Base-by-base conservation (phyloP, 2,113 vertebrate species). In the Corvus moneduloides region DNA sequence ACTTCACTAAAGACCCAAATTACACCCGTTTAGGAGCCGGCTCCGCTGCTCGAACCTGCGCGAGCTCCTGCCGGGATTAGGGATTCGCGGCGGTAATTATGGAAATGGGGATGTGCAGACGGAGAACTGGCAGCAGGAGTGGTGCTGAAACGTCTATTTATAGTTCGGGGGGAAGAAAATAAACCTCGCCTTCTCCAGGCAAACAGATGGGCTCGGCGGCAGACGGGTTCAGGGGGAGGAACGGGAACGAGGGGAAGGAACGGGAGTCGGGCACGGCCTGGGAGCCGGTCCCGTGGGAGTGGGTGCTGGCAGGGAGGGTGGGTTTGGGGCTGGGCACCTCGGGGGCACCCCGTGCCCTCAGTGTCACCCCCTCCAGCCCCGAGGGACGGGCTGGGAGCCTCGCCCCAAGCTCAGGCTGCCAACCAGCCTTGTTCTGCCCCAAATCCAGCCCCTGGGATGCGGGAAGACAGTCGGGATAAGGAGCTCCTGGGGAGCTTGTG, bases 21-120 rank as follows among this genome's bases (percentile, higher is more conserved):
- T 82, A 88, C 75, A 35, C 85, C 19, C 92, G 52, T 93, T 94
- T 84, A 79, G 63, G 84, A 75, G 97, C 94, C 49, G 41, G 95
- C 81, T 77, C 97, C 84, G 44, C 96, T 56, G 95, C 54, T 94
- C 67, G 24, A 81, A 96, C 93, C 96, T 55, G 96, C 93, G 85
- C 62, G 46, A 67, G 67, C 90, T 85, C 66, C 96, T 88, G 97
- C 89, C 73, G 87, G 92, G 97, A 96, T 93, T 69, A 81, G 94
- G 95, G 97, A 94, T 94, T 88, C 71, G 56, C 94, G 62, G 97
- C 68, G 39, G 91, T 93, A 92, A 97, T 97, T 96, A 97, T 96
- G 97, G 68, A 96, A 94, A 97, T 96, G 97, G 88, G 83, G 97
- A 96, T 93, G 97, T 96, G 97, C 69, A 96, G 97, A 97, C 82